These are phyloP conservation scores for Agrilus biguttatus DNA, from an alignment of 2,888 invertebrate genomes.

Conservation along the genomic window DNA sequence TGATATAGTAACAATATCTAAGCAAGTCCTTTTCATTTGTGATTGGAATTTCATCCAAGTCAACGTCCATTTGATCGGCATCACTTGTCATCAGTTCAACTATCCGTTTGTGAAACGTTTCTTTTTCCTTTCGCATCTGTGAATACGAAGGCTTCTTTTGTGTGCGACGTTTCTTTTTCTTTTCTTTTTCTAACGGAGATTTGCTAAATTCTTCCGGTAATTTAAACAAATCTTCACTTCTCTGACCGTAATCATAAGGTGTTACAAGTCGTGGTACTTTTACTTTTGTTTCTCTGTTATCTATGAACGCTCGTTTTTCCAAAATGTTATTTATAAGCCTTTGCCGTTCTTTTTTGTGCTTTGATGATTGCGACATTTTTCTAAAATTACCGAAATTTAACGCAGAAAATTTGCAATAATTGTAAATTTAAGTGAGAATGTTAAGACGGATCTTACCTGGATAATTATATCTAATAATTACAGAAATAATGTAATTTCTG, in stretches of 20 bases:
- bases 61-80: slow-evolving; percentile 33
- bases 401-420: too few relatives aligned
- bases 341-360: slow-evolving; percentile 26
- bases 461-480: too few relatives aligned
- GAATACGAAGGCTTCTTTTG: slow-evolving; percentile 37
- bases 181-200: too few relatives aligned
- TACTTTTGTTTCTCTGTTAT: slow-evolving; percentile 35
- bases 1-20: slow-evolving; percentile 81
- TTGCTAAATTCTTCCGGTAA: slow-evolving; percentile 29
- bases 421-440: too few relatives aligned
- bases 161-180: too few relatives aligned
- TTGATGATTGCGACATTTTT: slow-evolving; percentile 7
- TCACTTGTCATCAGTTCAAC: slow-evolving; percentile 53
- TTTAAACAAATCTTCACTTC: slow-evolving; percentile 43
- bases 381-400: too few relatives aligned
- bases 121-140: slow-evolving; percentile 55
- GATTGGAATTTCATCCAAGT: slow-evolving; percentile 37
- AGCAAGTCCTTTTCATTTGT: slow-evolving; percentile 53
- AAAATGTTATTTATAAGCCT: slow-evolving; percentile 33
- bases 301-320: slow-evolving; percentile 27
- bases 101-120: slow-evolving; percentile 67
- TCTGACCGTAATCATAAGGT: slow-evolving; percentile 42
- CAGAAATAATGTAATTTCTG: too few relatives aligned
- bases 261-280: slow-evolving; percentile 39
- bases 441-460: too few relatives aligned